These are phyloP conservation scores for Triplophysa rosa DNA, from an alignment of 2,113 vertebrate genomes.

Conservation along the genomic window DNA sequence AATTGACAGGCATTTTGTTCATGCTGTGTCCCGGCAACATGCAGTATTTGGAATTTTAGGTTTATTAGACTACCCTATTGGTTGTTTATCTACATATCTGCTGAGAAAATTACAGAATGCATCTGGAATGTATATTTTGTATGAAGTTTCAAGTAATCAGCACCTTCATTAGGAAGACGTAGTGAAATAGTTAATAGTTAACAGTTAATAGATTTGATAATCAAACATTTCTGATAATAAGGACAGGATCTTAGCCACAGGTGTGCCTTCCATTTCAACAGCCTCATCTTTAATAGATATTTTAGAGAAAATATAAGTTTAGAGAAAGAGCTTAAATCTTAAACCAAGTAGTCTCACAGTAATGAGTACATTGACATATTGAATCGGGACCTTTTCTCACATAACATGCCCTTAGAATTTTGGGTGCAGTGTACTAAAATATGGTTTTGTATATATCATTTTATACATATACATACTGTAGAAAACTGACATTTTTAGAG, in stretches of 20 bases:
- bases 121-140: slow-evolving; percentile 9
- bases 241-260: slow-evolving; percentile 19
- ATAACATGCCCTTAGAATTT: slow-evolving; percentile 11
- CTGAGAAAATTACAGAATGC: slow-evolving; percentile 1
- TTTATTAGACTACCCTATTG: no score
- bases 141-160: not conserved
- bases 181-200: not conserved
- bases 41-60: not conserved
- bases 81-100: not conserved
- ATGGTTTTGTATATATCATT: slow-evolving; percentile 51
- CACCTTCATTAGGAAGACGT: not conserved
- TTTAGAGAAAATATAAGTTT: not conserved
- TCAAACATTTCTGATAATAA: not conserved
- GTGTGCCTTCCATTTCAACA: slow-evolving; percentile 55
- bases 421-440: slow-evolving; percentile 54
- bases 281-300: slow-evolving; percentile 10
- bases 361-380: slow-evolving; percentile 1
- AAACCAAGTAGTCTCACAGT: slow-evolving; percentile 1
- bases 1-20: not conserved
- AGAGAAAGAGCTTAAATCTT: slow-evolving; percentile 2
- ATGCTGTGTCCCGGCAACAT: not conserved
- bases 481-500: slow-evolving; percentile 63
- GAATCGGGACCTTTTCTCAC: not conserved
- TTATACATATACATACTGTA: slow-evolving; percentile 53
- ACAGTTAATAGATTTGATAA: not conserved